Base-by-base conservation (phyloP, 2,113 vertebrate species). In the Riparia riparia region DNA sequence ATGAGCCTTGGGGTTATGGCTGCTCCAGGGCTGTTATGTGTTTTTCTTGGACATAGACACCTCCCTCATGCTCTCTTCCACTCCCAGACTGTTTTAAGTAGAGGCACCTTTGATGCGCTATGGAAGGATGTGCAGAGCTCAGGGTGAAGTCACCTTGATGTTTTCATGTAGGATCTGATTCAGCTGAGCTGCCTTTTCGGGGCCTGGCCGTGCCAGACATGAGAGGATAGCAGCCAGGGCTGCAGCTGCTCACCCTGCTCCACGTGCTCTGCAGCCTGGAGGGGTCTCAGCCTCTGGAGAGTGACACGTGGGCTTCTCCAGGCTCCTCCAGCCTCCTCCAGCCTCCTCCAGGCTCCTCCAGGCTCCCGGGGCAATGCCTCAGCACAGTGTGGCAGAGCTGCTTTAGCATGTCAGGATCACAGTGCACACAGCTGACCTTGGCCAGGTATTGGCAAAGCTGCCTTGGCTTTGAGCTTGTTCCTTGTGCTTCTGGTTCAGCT, bases 211-310 rank as follows among this genome's bases (percentile, higher is more conserved):
- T 25, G 29, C 47, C 44, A 74, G 49, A 56, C 1, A 1, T 14
- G 68, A 26, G 24, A 16, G 1, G n/a, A 32, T 24, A 1, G 12
- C 34, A 26, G 19, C 4, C 66, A 17, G 32, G 71, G n/a, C 85
- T 0, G 4, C 4, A 20, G 45, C 25, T 5, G 28, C n/a, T 49
- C 39, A 13, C 15, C 12, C 58, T 74, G 39, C 7, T 13, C 21
- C 8, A 4, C 0, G 0, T 25, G 66, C 29, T 54, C 29, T 22
- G 71, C 3, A 24, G 37, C 21, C 71, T 1, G 3, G 60, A 53
- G 56, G 53, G 39, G 14, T 77, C 34, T 45, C 17, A 1, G 60
- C 14, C 76, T 77, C 45, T 45, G 42, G 16, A 31, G 24, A 22
- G 16, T 11, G 25, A 10, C 2, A 5, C 4, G 1, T 3, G 3